phyloP scores from a whole-genome alignment of 1,140 invertebrate genomes.

The Atta colombica region DNA sequence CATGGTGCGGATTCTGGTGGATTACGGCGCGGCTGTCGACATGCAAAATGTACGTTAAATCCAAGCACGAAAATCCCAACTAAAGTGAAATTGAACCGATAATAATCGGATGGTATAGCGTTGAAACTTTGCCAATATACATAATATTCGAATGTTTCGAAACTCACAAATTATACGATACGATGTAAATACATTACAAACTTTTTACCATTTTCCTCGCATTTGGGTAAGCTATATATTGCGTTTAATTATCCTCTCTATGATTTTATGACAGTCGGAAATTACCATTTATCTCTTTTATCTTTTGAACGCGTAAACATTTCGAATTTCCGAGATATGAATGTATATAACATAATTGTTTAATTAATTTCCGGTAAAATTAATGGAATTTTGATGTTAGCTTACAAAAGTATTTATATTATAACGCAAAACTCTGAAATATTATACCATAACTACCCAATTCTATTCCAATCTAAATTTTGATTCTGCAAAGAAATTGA shows the following conservation, averaged over 20 bases:
- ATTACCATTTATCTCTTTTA: neutral
- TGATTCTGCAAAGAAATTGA: neutral
- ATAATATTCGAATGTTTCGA: constrained; percentile 4
- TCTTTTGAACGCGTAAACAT: neutral
- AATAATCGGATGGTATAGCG: constrained; percentile 6
- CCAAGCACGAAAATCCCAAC: neutral
- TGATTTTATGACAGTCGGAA: neutral
- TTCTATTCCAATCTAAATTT: constrained; percentile 3
- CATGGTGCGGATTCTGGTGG: constrained; percentile 95
- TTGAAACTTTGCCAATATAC: constrained; percentile 24
- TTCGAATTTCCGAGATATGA: neutral
- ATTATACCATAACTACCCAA: neutral
- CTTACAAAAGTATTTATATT: neutral
- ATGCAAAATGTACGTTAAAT: constrained; percentile 92
- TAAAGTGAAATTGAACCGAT: neutral
- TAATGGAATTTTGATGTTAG: constrained; percentile 6
- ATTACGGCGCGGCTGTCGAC: constrained; percentile 96
- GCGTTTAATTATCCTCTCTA: constrained; percentile 12
- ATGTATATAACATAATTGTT: neutral
- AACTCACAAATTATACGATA: constrained; percentile 18
- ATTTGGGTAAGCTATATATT: neutral
- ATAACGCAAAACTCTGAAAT: neutral
- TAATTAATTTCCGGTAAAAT: constrained; percentile 26
- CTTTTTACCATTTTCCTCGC: neutral
- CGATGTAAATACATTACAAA: constrained; percentile 2